Conservation (phyloP, 2,797 vertebrate species). For the Etheostoma nigrum region DNA sequence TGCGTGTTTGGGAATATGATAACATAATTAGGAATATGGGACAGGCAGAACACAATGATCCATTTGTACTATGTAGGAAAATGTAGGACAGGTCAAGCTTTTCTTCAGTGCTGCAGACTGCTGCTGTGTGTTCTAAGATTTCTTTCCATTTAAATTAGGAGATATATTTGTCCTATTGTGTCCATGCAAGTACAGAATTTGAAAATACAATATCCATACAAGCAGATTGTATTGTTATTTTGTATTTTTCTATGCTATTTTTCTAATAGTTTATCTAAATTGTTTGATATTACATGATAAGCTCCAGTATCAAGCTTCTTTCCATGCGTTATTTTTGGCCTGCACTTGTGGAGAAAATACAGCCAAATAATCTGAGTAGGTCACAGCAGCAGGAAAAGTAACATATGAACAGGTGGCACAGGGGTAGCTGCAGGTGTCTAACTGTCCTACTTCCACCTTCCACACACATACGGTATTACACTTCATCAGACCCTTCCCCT, state of each 20-base stretch:
- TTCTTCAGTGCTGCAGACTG: conserved; percentile 2
- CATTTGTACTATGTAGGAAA: conserved; percentile 30
- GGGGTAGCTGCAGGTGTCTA: conserved; percentile 43
- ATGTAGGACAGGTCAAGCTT: conserved; percentile 42
- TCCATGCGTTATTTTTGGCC: not conserved
- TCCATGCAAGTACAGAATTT: not conserved
- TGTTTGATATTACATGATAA: not conserved
- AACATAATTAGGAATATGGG: conserved; percentile 72
- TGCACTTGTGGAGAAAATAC: not conserved
- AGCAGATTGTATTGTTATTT: not conserved
- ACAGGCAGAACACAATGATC: conserved; percentile 52
- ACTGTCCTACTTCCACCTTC: conserved; percentile 40
- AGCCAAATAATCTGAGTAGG: conserved; percentile 16
- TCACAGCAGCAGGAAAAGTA: conserved; percentile 28
- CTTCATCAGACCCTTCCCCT: not conserved
- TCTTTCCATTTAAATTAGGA: not conserved
- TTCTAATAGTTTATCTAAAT: not conserved
- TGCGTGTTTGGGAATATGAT: conserved; percentile 59
- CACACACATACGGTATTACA: no score
- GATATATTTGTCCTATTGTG: not conserved
- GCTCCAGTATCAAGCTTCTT: not conserved
- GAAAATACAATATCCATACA: not conserved
- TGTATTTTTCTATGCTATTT: no score
- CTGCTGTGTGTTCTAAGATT: not conserved
- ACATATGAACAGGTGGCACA: conserved; percentile 45